Percentiles rank a stretch among this genome's conserved stretches.
Evolutionary conservation across 1,140 invertebrate species (phyloP).

Genomic region (Cherax destructor): DNA sequence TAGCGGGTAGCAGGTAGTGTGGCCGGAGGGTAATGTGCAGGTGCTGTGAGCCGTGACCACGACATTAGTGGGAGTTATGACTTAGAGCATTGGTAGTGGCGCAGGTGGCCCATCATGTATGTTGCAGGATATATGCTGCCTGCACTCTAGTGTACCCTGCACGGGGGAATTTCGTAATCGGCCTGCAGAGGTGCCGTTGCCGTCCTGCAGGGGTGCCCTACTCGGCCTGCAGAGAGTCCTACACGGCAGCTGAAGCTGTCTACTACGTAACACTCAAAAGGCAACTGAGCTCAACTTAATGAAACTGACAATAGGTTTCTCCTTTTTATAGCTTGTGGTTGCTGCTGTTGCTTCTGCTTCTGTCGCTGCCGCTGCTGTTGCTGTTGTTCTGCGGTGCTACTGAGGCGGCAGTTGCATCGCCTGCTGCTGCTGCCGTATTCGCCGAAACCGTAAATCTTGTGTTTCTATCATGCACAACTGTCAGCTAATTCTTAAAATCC

Average conservation of each 20-base stretch:
- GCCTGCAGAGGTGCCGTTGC: not conserved
- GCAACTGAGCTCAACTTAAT: not conserved
- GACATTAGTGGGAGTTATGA: conserved; percentile 1
- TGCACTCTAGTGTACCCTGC: not conserved
- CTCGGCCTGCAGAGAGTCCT: not conserved
- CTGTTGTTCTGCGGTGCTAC: too few species aligned
- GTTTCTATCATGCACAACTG: not conserved
- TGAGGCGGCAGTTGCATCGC: too few species aligned
- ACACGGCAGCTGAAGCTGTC: too few species aligned
- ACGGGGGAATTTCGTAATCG: not conserved
- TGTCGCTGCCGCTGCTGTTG: too few species aligned
- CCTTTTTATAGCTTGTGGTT: not conserved
- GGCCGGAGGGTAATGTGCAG: not conserved
- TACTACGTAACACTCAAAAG: not conserved
- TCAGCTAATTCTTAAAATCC: too few species aligned
- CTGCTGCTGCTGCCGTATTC: not conserved
- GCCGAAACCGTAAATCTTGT: not conserved
- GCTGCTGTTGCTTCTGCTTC: not conserved
- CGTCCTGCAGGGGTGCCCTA: not conserved
- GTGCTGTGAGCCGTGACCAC: not conserved
- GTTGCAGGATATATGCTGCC: not conserved
- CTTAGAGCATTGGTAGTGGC: not conserved
- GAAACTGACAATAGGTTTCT: not conserved
- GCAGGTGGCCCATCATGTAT: not conserved
- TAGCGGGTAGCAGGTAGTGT: conserved; percentile 1